Evolutionary conservation across 2,797 vertebrate species (phyloP), one percentile per base, ranked within the genome.

Genomic region (Neomorphus geoffroyi): DNA sequence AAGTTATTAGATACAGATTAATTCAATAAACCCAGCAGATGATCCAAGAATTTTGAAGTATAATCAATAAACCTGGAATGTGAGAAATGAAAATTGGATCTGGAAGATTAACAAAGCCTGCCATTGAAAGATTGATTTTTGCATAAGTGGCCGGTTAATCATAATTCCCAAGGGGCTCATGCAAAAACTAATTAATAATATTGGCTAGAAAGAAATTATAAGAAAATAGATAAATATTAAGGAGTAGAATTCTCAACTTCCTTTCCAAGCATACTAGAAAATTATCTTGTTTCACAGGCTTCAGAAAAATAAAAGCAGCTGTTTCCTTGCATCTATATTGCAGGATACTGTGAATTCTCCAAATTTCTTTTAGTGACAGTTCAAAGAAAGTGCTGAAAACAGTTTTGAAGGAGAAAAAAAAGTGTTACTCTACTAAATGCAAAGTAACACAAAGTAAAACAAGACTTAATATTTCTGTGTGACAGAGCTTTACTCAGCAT

Each of bases 41-140:
- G 95, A 96, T 97, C 74, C 11, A 54, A 95, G 87, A 93, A 90
- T 94, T 95, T 93, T 97, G 95, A 95, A 89, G n/a, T 74, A 85
- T 96, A 97, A 97, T 97, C 96, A 97, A 97, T 98, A 95, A 97
- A 96, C 86, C 88, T 88, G 92, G 66, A 97, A 97, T 96, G 83
- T 87, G 96, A 97, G 93, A 96, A 96, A 94, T 95, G 69, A 90
- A 96, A 97, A 97, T 94, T 92, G 67, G 28, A 88, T 95, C 90
- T 96, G 80, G 92, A 96, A 94, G 71, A 94, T 94, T 93, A 96
- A 88, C 75, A 97, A 96, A 95, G 41, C 70, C 74, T 96, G 93
- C 65, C 88, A 62, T 80, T 88, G 88, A 95, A 96, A 95, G 94
- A 95, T 88, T 94, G 84, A 96, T 96, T 96, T 96, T 91, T 92